Base-by-base conservation (phyloP, 2,888 invertebrate species). In the Andrena dorsata region DNA sequence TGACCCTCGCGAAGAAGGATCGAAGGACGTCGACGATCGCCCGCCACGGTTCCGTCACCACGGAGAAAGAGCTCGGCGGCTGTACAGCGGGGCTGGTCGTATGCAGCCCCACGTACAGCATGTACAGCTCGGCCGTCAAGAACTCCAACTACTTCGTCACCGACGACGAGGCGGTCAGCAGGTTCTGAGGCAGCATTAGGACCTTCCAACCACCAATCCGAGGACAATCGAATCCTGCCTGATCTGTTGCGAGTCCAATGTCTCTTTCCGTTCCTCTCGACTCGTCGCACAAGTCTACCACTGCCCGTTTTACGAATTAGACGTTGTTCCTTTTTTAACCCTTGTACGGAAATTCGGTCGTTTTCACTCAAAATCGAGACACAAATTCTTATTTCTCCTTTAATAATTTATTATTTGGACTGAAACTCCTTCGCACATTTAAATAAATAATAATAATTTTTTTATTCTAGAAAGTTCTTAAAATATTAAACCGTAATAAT, bases 101-200 rank as follows among this genome's bases (percentile, higher is more conserved):
- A 16, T 90, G 91, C 68, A 94, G 94, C 78, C 94, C 94, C 1
- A 94, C 93, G 0, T 94, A 92, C 85, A 92, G 89, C 68, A 93
- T 94, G 93, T 93, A 93, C 84, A 92, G 89, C 49, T 93, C 93
- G 56, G 89, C 91, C 13, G 89, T 92, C 16, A 93, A 93, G 77
- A 90, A 74, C 73, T 86, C 85, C 32, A 93, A 92, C 73, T 93
- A 93, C 76, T 93, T 93, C 64, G 91, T 93, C 51, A 90, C 92
- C 35, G 93, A 94, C 56, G 93, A 94, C 86, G 94, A 94, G 73
- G 94, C 94, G 16, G 91, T 94, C 58, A 94, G 94, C 84, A 91
- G 93, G 76, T 94, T 94, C 87, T 94, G 65, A 56, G 10, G 56
- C 32, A 26, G 8, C 47, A n/a, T 41, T 7, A 32, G 20, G 2